Base-by-base conservation (phyloP, 2,888 invertebrate species). In the Limnephilus auricula region DNA sequence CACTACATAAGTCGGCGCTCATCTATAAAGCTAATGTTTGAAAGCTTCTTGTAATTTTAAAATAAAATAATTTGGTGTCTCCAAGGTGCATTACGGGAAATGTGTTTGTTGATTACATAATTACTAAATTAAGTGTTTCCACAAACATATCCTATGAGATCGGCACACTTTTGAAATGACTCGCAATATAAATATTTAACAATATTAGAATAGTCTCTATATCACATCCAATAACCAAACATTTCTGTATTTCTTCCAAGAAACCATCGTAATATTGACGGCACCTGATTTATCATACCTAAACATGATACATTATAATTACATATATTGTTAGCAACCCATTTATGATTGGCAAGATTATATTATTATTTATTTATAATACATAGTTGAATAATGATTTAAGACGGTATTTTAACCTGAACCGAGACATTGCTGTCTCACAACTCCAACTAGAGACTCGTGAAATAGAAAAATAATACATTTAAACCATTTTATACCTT, bases 131-230 rank as follows among this genome's bases (percentile, higher is more conserved):
- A 25, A 25, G 65, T 65, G 65, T 65, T 65, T 65, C 65, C 65
- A 65, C 65, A 37, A 82, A 82, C 82, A 34, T 82, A 82, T 34
- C 40, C 34, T 40, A 85, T 85, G 85, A 85, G 85, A 85, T 85
- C 85, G 65, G 65, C 40, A 85, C 85, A 40, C 85, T 45, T 45
- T 85, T 85, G 45, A 85, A 85, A 85, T 85, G 40, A 85, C 85
- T 85, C 40, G 40, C 82, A 82, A 40, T 40, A 85, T 5, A 85
- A 85, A 40, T 85, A 85, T 40, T 85, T 37, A 85, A 85, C 85
- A 85, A 85, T n/a, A 30, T 25, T 85, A 85, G 85, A 85, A 37
- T 85, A 30, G 40, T 37, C 40, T 85, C 85, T 85, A 82, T 82
- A 82, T 82, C 82, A 82, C 82, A 82, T 82, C 82, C 25, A 82